Evolutionary conservation across 1,140 invertebrate species (phyloP), one percentile per base, ranked within the genome.

Genomic region (Anastatus disparis): DNA sequence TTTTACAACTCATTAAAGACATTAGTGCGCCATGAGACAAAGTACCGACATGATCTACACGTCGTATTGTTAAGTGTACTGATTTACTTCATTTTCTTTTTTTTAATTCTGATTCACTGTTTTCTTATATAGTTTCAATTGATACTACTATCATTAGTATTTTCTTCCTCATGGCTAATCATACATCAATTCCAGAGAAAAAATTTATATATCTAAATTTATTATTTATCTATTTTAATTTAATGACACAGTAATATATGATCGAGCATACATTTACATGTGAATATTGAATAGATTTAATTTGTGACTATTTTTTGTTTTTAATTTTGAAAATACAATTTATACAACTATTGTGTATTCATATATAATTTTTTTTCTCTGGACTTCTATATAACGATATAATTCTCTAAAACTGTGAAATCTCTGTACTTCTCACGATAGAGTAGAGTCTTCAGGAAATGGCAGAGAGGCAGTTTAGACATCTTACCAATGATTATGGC

Each of bases 1-100:
- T 44, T 46, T 55, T 70, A 70, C 59, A 63, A 70, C 20, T 48
- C 12, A 27, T 69, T 62, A n/a, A 42, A 61, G n/a, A 46, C 58
- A 48, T 15, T 42, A 31, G 12, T 53, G 9, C 20, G 13, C 44
- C 56, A 53, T 53, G 35, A 69, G 58, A 42, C n/a, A 69, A 69
- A 52, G 31, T 48, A 69, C 27, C 29, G 9, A 61, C 58, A 42
- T 53, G 56, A 42, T 61, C 46, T 62, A 69, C 44, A 61, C 35
- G 35, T 29, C 31, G 27, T 48, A 44, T 50, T 50, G 26, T 7
- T 48, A 58, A 13, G 8, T n/a, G n/a, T n/a, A n/a, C 24, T 50
- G 8, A 46, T 66, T 56, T 55, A 29, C 10, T 56, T 66, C 29
- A 35, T 48, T 40, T 4, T n/a, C 27, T 53, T 4, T 6, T 63